Evolutionary conservation across 2,113 vertebrate genomes (phyloP).

Genomic region (Noturus placidus): DNA sequence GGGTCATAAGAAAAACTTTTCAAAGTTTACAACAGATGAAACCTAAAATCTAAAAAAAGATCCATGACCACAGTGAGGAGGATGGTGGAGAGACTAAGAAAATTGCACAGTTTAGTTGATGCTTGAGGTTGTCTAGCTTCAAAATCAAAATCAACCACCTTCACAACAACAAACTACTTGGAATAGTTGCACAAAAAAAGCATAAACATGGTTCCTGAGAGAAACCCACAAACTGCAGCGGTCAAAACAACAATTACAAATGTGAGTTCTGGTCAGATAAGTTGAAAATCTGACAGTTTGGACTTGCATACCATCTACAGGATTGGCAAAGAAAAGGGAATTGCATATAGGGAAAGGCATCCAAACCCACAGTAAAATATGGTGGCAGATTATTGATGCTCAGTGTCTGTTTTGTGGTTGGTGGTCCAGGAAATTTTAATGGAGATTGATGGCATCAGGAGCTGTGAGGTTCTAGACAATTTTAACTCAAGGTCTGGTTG

Average conservation of each 20-base stretch:
- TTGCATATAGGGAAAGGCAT: slow-evolving; percentile 14
- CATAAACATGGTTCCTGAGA: background rate
- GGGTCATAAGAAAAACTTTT: background rate
- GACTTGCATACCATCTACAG: background rate
- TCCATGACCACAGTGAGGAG: background rate
- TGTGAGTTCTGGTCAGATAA: background rate
- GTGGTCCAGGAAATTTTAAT: background rate
- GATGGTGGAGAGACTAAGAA: background rate
- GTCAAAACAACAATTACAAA: slow-evolving; percentile 13
- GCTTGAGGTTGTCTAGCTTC: background rate
- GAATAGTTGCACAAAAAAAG: background rate
- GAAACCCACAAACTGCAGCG: background rate
- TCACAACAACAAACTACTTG: background rate
- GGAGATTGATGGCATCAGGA: slow-evolving; percentile 5
- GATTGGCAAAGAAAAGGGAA: slow-evolving; percentile 4
- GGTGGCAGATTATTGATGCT: slow-evolving; percentile 1
- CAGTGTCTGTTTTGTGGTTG: slow-evolving; percentile 1
- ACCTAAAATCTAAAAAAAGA: background rate
- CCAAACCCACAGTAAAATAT: slow-evolving; percentile 1
- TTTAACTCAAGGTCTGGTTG: background rate
- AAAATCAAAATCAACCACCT: background rate
- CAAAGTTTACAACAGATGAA: background rate
- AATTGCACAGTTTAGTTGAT: background rate
- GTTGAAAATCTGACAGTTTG: slow-evolving; percentile 2
- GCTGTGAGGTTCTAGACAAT: background rate